Evolutionary conservation across 2,888 invertebrate species (phyloP).

Genomic region (Ganaspis brasiliensis): DNA sequence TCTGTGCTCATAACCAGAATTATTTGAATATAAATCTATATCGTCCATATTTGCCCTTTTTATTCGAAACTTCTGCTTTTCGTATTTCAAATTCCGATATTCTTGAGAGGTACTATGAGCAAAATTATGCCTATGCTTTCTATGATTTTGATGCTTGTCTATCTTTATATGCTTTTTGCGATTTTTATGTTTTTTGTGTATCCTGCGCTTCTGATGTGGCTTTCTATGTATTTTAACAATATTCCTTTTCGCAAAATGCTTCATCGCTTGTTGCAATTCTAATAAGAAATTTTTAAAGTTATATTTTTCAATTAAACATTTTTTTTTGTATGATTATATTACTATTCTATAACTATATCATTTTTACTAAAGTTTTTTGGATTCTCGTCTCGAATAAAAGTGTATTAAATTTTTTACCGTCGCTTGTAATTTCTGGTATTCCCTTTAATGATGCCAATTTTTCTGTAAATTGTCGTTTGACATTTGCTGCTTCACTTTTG

Average conservation of each 20-base stretch:
- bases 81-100: conserved; percentile 55
- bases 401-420: background rate
- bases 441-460: background rate
- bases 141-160: conserved; percentile 51
- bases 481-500: background rate
- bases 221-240: conserved; percentile 50
- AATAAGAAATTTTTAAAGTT: background rate
- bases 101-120: conserved; percentile 36
- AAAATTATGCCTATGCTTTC: conserved; percentile 51
- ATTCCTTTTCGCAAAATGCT: conserved; percentile 47
- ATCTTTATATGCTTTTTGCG: conserved; percentile 45
- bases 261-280: conserved; percentile 55
- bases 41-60: conserved; percentile 64
- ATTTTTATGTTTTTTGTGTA: background rate
- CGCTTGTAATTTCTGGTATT: background rate
- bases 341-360: background rate
- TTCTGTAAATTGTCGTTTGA: background rate
- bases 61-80: conserved; percentile 58
- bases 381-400: no score
- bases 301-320: background rate
- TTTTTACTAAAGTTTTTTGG: no score
- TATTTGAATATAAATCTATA: conserved; percentile 52
- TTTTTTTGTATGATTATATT: background rate
- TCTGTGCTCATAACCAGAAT: conserved; percentile 65
- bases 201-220: conserved; percentile 37